Evolutionary conservation across 2,113 vertebrate genomes (phyloP), one percentile per base, ranked within the genome.

Genomic region (Calyptomena viridis): DNA sequence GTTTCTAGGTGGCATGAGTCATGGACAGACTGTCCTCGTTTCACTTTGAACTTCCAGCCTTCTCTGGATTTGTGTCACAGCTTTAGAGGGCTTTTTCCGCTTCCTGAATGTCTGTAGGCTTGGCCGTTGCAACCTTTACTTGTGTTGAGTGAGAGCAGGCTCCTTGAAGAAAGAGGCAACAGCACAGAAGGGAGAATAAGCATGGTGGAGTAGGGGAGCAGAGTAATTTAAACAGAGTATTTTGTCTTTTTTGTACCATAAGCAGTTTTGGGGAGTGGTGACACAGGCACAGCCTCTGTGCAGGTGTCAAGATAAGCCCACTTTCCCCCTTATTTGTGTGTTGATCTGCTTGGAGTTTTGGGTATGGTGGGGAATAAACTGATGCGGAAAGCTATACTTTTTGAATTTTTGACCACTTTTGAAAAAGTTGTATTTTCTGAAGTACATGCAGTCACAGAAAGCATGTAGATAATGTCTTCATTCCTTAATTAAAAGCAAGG

Each of bases 31-130:
- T 95, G 95, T 95, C 96, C 75, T 94, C n/a, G 42, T 97, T 97
- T 97, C 88, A 31, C 89, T 91, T 76, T 94, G 94, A 96, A 97
- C 96, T 97, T 96, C 66, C 90, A 97, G 96, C 90, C 90, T 96
- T 89, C 21, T 79, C 82, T 94, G 96, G 93, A 95, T 97, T 87
- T 94, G 69, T 96, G 84, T 97, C 88, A 75, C 73, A 68, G 73
- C 53, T 87, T 94, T 35, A 60, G 89, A 95, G 67, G 79, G 80
- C 84, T 96, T 88, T 83, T 60, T 89, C 74, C 16, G 10, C 62
- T 83, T 84, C 78, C 80, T 90, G 69, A 73, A 25, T 64, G 60
- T 53, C 49, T 86, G 50, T n/a, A 47, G 88, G 64, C 66, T 79
- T 53, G 90, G 68, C 82, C 94, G 47, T 46, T 71, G 64, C 76